Percentiles rank a stretch among this genome's conserved stretches.
Evolutionary conservation across 2,888 invertebrate species (phyloP).

Genomic region (Silvanus unidentatus): DNA sequence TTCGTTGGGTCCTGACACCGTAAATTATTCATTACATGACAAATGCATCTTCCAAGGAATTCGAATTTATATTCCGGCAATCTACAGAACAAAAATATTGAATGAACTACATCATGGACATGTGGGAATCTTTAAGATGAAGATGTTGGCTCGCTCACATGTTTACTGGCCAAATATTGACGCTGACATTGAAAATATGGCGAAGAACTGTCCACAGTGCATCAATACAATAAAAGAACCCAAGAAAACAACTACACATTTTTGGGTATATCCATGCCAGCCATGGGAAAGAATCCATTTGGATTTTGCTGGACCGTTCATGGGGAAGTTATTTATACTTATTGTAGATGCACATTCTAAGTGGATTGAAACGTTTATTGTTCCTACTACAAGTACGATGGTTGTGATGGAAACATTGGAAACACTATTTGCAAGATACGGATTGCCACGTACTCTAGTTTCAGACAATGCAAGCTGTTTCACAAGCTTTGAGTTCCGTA

Average conservation of each 20-base stretch:
- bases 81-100: conserved; percentile 10
- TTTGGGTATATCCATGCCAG: conserved; percentile 5
- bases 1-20: background rate
- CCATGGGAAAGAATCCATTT: conserved; percentile 12
- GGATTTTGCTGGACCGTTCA: conserved; percentile 14
- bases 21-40: background rate
- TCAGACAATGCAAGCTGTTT: conserved; percentile 17
- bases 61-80: conserved; percentile 16
- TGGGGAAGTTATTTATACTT: conserved; percentile 11
- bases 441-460: conserved; percentile 12
- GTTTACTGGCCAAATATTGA: background rate
- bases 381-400: conserved; percentile 8
- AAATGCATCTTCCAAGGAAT: background rate
- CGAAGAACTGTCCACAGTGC: background rate
- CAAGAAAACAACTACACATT: background rate
- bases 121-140: conserved; percentile 13
- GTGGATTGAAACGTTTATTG: conserved; percentile 16
- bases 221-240: background rate
- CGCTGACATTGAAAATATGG: background rate
- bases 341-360: conserved; percentile 17
- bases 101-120: conserved; percentile 18
- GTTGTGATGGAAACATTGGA: conserved; percentile 9
- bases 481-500: conserved; percentile 14
- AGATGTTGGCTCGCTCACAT: conserved; percentile 6
- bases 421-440: conserved; percentile 12